phyloP scores from a whole-genome alignment of 2,888 invertebrate genomes.

The Celastrina argiolus region DNA sequence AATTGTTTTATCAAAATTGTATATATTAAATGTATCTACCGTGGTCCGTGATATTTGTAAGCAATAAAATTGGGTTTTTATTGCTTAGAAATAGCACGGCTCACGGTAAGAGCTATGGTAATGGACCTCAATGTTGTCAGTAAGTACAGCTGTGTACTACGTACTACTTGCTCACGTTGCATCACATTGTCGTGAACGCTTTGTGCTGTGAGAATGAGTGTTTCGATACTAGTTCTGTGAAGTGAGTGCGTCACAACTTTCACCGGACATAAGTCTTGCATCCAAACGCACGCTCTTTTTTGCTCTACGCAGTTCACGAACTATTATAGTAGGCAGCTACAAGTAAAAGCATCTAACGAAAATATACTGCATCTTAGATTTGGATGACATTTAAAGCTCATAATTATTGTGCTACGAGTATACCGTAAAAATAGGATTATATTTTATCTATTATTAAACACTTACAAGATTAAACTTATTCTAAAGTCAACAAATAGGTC shows the following conservation, averaged over 20 bases:
- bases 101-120: neutral
- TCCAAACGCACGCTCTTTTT: conserved; percentile 22
- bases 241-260: conserved; percentile 73
- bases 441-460: too few relatives aligned
- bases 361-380: neutral
- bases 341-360: neutral
- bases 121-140: neutral
- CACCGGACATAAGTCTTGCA: conserved; percentile 47
- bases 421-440: too few relatives aligned
- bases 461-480: neutral
- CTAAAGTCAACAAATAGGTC: neutral
- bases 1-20: too few relatives aligned
- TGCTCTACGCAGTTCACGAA: neutral
- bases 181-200: conserved; percentile 12
- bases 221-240: conserved; percentile 44
- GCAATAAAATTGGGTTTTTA: too few relatives aligned
- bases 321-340: neutral
- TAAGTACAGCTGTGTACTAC: neutral
- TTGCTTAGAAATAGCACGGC: neutral
- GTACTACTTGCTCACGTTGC: conserved; percentile 17
- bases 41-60: too few relatives aligned
- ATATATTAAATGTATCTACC: too few relatives aligned
- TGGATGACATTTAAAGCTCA: too few relatives aligned
- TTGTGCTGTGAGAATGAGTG: conserved; percentile 13
- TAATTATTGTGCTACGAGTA: too few relatives aligned